Evolutionary conservation across 2,113 vertebrate species (phyloP), one percentile per base, ranked within the genome.

Genomic region (Clarias macrocephalus): DNA sequence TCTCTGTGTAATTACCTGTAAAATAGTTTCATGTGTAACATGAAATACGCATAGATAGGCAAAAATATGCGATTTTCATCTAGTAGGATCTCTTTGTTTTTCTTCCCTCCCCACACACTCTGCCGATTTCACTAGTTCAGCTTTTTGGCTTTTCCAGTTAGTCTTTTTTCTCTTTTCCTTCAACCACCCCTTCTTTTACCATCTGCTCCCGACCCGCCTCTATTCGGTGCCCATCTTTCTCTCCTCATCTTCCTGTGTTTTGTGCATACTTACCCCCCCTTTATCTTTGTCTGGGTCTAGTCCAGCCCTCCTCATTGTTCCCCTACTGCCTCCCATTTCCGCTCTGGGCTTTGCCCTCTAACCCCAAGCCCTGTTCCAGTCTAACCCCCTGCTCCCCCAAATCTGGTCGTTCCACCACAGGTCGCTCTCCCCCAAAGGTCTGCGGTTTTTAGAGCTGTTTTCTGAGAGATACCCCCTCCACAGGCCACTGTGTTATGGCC

Each of bases 181-280:
- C 89, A 91, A 92, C 85, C 76, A 28, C 63, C 88, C 89, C 93
- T 89, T 84, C 89, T 94, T 93, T 89, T 70, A 92, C 94, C 94
- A 94, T 95, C 94, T 95, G 94, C 93, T 93, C 91, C 91, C 81
- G 87, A 85, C 85, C 89, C 90, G 63, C 90, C 89, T 93, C 92
- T 92, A 91, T 93, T 91, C 92, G 83, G 73, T 88, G 88, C 90
- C 92, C 93, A 93, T 94, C 93, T 95, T 93, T 94, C 93, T 92
- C 89, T 93, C 90, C 92, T 89, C 90, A 93, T 93, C 94, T 94
- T 95, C 94, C 93, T 95, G 94, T 94, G 94, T 95, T 95, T 95
- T 94, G 94, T 94, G 91, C 90, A 42, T 70, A 87, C 89, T 89
- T 90, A 63, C 68, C 79, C 87, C 79, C 90, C 88, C 92, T 92